Base-by-base conservation (phyloP, 2,888 invertebrate species). In the Branchipolynoe longqiensis region DNA sequence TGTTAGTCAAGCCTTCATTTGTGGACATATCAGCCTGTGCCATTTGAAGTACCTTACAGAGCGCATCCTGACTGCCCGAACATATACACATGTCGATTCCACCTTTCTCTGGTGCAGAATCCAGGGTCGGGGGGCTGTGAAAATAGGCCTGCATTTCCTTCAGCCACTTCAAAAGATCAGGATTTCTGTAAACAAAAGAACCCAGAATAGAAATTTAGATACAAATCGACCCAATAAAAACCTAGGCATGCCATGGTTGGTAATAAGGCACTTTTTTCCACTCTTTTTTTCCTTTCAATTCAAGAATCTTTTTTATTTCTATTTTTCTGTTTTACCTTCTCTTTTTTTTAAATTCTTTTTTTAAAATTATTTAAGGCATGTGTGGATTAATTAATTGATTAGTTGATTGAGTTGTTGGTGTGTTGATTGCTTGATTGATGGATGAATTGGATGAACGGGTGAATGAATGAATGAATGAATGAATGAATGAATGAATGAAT, bases 51-150 rank as follows among this genome's bases (percentile, higher is more conserved):
- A 93, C 93, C 93, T 96, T 96, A 93, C 96, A 96, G 86, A 97
- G 95, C 6, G 96, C 97, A 91, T 97, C 96, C 92, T 97, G 97
- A 36, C 96, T 95, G 1, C 97, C 97, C 88, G 95, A 95, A 3
- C 96, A 96, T 38, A 97, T 94, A 56, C 96, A 92, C 0, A 97
- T 92, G 73, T 92, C 91, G 56, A 88, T 54, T 14, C 87, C 87
- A 3, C 88, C 87, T 25, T 89, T 86, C 12, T 90, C 88, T 18
- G 93, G 92, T 12, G 87, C 58, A 6, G 85, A 87, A 1, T 95
- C 94, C 95, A 95, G 95, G 4, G 95, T 93, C 0, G 96, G 96
- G 0, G 96, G 96, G 0, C 95, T 94, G 91, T 97, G 97, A 18
- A 95, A 93, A 78, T 94, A 94, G 74, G 94, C 92, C 90, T 96